phyloP scores from a whole-genome alignment of 2,888 invertebrate species.

The Neria commutata region DNA sequence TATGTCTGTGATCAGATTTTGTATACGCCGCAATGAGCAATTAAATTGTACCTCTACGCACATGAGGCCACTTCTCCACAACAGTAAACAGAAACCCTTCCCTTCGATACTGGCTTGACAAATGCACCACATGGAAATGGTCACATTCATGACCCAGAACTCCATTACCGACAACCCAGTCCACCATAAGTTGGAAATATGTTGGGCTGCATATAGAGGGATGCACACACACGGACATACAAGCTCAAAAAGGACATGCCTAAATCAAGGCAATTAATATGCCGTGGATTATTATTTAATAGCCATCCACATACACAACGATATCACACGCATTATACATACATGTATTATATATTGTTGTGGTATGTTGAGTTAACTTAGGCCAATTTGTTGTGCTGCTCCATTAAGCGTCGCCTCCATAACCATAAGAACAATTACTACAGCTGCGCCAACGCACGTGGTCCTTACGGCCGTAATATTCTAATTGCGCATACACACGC shows the following conservation, averaged over 20 bases:
- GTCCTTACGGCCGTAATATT: constrained; percentile 40
- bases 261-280: constrained; percentile 58
- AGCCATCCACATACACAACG: constrained; percentile 35
- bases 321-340: constrained; percentile 33
- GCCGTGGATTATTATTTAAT: constrained; percentile 60
- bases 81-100: too few relatives aligned
- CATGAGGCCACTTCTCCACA: too few relatives aligned
- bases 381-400: neutral
- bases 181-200: too few relatives aligned
- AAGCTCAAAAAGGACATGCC: constrained; percentile 29
- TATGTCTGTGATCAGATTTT: too few relatives aligned
- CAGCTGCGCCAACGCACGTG: constrained; percentile 3
- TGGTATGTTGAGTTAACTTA: too few relatives aligned
- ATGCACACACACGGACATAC: neutral
- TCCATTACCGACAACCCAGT: constrained; percentile 17
- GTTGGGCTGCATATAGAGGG: neutral
- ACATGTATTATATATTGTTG: too few relatives aligned
- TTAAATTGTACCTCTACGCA: too few relatives aligned
- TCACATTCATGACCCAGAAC: constrained; percentile 50
- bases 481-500: constrained; percentile 49
- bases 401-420: constrained; percentile 20
- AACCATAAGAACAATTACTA: constrained; percentile 41
- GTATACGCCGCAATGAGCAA: too few relatives aligned
- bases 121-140: constrained; percentile 50
- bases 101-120: constrained; percentile 31